Evolutionary conservation across 2,797 vertebrate species (phyloP), one percentile per base, ranked within the genome.

Genomic region (Lophotriccus pileatus): DNA sequence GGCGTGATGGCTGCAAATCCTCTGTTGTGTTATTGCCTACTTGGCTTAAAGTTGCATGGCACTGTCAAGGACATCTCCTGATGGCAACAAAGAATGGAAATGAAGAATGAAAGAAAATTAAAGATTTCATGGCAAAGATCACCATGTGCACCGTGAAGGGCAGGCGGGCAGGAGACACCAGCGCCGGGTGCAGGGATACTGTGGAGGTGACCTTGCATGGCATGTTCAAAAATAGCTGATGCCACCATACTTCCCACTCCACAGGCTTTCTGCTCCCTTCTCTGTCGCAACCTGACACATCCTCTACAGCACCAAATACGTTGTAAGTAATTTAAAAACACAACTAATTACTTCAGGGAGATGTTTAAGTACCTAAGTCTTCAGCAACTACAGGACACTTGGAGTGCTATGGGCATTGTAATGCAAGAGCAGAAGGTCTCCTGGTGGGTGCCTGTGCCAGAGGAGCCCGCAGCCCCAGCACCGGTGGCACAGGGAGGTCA

Each of bases 301-400:
- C 43, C 84, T 89, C 67, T 94, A 58, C 79, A 92, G 82, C 74
- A 60, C 67, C 87, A 88, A 64, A 39, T 20, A 79, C 60, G n/a
- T 43, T 50, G 41, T 85, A 85, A 95, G 84, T 59, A 87, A 90
- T 91, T 84, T 90, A 50, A 91, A 96, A 91, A 21, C 73, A 93
- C 79, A 76, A 50, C 87, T 81, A 86, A 91, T 84, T 92, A 70
- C 93, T 93, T 91, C 3, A 4, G 69, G 69, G 94, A 86, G 10
- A 55, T 73, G 73, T 90, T 84, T 91, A 79, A 94, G 76, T 47
- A 84, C 58, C 53, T 37, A 39, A 53, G 59, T 64, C 58, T 92
- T 75, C 75, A 60, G 76, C 74, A 94, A 67, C 81, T 66, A 59
- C 84, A 88, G 50, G 76, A 74, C 47, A 12, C 74, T 82, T 77